Evolutionary conservation across 2,888 invertebrate species (phyloP).

Genomic region (Caenorhabditis sinica): DNA sequence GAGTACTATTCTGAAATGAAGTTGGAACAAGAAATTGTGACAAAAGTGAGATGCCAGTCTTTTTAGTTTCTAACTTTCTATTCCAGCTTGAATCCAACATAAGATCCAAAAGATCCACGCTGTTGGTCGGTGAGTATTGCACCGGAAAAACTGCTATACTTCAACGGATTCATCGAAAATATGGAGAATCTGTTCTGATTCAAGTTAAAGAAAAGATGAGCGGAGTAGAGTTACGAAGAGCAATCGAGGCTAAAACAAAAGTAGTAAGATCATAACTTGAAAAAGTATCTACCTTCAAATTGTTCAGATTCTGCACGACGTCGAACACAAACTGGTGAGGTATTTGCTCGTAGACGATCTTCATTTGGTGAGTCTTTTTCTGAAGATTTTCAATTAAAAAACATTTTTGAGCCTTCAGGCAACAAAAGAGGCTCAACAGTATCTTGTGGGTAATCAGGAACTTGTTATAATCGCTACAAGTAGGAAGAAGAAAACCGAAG

Average conservation of each 20-base stretch:
- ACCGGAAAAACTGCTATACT: constrained; percentile 59
- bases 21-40: constrained; percentile 12
- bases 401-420: constrained; percentile 19
- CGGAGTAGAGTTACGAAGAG: constrained; percentile 39
- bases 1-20: constrained; percentile 31
- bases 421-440: constrained; percentile 49
- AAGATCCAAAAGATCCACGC: constrained; percentile 18
- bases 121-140: constrained; percentile 55
- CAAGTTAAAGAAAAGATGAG: constrained; percentile 42
- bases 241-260: constrained; percentile 45
- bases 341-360: constrained; percentile 51
- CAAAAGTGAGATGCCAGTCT: not conserved
- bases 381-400: not conserved
- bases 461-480: constrained; percentile 51
- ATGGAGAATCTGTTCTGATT: constrained; percentile 25
- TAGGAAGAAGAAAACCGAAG: constrained; percentile 41
- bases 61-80: not conserved
- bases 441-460: constrained; percentile 34
- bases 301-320: constrained; percentile 48
- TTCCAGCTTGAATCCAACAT: constrained; percentile 35
- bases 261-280: constrained; percentile 32
- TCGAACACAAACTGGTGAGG: constrained; percentile 24
- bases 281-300: not conserved
- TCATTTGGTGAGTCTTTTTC: constrained; percentile 39
- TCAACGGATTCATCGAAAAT: constrained; percentile 24